Conservation (phyloP, 2,888 invertebrate genomes). For the Parnassius orleans region DNA sequence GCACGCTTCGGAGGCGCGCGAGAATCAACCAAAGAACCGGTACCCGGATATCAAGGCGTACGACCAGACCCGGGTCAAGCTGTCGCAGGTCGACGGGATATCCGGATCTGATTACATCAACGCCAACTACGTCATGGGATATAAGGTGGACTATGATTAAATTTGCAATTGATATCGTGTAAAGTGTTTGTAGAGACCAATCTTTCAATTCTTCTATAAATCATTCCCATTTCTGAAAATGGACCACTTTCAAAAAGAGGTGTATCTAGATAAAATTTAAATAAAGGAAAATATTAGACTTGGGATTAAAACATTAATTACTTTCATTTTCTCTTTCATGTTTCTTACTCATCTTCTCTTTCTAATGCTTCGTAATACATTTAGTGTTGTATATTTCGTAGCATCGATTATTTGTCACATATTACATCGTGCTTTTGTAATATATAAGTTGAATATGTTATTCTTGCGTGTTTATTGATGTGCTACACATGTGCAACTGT, state of each 20-base stretch:
- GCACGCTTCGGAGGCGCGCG: conserved; percentile 91
- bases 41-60: conserved; percentile 96
- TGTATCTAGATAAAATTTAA: no score
- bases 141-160: conserved; percentile 81
- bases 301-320: no score
- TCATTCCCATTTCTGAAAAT: no score
- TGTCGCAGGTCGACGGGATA: conserved; percentile 88
- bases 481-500: conserved; percentile 8
- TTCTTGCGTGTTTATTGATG: not conserved
- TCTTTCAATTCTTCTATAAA: no score
- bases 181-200: no score
- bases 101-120: conserved; percentile 95
- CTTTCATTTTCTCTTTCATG: not conserved
- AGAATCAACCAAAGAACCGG: conserved; percentile 93
- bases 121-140: conserved; percentile 94
- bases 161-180: no score
- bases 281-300: no score
- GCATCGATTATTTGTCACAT: no score
- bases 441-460: no score
- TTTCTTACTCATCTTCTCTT: not conserved
- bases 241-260: no score
- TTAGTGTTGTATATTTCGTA: no score
- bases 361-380: not conserved
- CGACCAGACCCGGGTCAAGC: conserved; percentile 93
- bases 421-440: no score